Evolutionary conservation across 1,140 invertebrate species (phyloP).

Genomic region (Cataglyphis hispanica): DNA sequence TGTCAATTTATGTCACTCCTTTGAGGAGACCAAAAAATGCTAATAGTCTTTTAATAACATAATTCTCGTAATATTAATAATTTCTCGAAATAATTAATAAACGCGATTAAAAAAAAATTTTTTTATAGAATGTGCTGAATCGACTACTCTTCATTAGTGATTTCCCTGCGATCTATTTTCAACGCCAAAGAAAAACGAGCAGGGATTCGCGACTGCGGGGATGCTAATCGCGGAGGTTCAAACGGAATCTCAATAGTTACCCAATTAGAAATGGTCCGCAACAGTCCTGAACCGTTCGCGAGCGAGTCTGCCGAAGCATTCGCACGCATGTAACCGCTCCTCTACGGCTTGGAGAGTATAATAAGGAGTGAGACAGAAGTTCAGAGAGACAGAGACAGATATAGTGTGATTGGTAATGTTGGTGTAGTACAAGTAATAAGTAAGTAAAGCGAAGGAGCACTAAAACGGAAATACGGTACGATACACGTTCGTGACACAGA

Average conservation of each 20-base stretch:
- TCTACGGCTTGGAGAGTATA: constrained; percentile 51
- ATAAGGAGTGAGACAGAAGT: constrained; percentile 49
- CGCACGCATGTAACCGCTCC: constrained; percentile 67
- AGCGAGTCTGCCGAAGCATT: constrained; percentile 68
- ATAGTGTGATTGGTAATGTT: constrained; percentile 32
- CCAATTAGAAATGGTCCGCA: constrained; percentile 81
- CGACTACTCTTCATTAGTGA: background rate
- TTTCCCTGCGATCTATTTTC: constrained; percentile 1
- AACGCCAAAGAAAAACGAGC: background rate
- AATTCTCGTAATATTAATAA: background rate
- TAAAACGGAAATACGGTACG: constrained; percentile 35
- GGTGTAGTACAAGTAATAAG: constrained; percentile 42
- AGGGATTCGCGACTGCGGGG: background rate
- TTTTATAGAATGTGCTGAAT: background rate
- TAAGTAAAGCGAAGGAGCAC: constrained; percentile 51
- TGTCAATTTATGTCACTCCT: background rate
- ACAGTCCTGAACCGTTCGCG: constrained; percentile 78
- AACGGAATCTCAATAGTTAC: constrained; percentile 38
- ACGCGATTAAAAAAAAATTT: background rate
- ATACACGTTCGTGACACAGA: constrained; percentile 47
- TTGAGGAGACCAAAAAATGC: background rate
- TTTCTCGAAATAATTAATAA: background rate
- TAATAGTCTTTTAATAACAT: background rate
- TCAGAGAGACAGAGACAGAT: constrained; percentile 56
- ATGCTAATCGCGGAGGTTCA: constrained; percentile 5